phyloP scores from a whole-genome alignment of 2,888 invertebrate species.

The Holacanthella duospinosa region DNA sequence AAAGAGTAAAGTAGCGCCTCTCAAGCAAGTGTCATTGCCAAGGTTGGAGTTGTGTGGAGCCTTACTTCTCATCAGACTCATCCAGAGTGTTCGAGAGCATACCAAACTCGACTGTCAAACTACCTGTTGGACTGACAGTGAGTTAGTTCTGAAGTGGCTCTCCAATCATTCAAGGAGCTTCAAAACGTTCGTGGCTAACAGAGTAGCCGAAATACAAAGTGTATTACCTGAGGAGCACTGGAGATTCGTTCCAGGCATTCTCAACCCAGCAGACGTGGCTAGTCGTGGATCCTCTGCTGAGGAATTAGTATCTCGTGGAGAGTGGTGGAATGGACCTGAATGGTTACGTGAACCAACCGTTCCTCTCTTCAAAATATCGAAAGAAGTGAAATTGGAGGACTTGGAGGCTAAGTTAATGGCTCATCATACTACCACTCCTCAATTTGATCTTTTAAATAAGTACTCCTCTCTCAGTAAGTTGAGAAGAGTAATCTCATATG shows the following conservation, averaged over 20 bases:
- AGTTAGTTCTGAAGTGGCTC: conserved; percentile 22
- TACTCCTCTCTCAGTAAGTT: neutral
- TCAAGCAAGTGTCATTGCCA: neutral
- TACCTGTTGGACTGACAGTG: conserved; percentile 22
- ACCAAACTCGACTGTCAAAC: neutral
- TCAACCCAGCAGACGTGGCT: conserved; percentile 12
- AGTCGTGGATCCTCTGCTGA: conserved; percentile 7
- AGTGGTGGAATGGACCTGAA: conserved; percentile 14
- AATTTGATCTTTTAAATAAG: neutral
- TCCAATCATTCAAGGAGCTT: conserved; percentile 9
- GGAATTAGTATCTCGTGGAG: neutral
- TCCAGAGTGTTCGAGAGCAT: neutral
- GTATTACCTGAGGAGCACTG: conserved; percentile 1
- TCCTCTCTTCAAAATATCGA: too few relatives aligned
- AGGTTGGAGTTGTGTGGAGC: conserved; percentile 8
- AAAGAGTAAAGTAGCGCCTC: conserved; percentile 3
- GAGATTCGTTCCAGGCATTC: conserved; percentile 9
- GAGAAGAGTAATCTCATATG: neutral
- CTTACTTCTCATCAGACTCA: neutral
- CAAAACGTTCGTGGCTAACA: conserved; percentile 29
- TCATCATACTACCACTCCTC: too few relatives aligned
- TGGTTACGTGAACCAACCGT: too few relatives aligned
- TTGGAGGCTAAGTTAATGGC: too few relatives aligned
- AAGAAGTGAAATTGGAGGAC: too few relatives aligned
- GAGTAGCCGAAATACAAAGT: conserved; percentile 22